These are phyloP conservation scores for Leucoraja erinaceus DNA, from an alignment of 2,113 vertebrate genomes.

Conservation along the genomic window DNA sequence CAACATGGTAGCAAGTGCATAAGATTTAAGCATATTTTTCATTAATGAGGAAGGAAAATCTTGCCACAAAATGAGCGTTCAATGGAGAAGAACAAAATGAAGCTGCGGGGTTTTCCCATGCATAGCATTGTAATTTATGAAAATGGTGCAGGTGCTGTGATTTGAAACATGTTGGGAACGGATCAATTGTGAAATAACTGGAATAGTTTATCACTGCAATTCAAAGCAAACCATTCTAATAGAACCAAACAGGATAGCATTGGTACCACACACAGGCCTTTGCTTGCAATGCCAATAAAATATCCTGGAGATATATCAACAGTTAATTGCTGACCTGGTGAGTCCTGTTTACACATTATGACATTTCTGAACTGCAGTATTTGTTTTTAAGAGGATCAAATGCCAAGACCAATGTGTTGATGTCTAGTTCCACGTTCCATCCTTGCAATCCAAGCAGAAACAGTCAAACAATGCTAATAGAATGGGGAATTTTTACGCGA, in stretches of 20 bases:
- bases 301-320: too few species aligned
- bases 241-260: not conserved
- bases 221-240: not conserved
- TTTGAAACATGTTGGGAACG: not conserved
- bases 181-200: not conserved
- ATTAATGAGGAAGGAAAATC: not conserved
- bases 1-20: slow-evolving; percentile 38
- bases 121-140: not conserved
- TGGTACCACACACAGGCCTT: too few species aligned
- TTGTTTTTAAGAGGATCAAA: not conserved
- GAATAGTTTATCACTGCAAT: not conserved
- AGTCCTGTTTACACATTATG: not conserved
- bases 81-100: not conserved
- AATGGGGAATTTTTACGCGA: too few species aligned
- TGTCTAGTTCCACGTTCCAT: too few species aligned
- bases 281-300: not conserved
- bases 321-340: not conserved
- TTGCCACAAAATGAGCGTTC: not conserved
- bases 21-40: not conserved
- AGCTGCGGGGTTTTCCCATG: not conserved
- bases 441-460: too few species aligned
- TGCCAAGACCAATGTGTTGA: not conserved
- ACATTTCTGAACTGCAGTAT: not conserved
- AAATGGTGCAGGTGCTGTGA: not conserved
- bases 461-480: too few species aligned